Conservation (phyloP, 2,113 vertebrate genomes). For the Cercocebus atys region DNA sequence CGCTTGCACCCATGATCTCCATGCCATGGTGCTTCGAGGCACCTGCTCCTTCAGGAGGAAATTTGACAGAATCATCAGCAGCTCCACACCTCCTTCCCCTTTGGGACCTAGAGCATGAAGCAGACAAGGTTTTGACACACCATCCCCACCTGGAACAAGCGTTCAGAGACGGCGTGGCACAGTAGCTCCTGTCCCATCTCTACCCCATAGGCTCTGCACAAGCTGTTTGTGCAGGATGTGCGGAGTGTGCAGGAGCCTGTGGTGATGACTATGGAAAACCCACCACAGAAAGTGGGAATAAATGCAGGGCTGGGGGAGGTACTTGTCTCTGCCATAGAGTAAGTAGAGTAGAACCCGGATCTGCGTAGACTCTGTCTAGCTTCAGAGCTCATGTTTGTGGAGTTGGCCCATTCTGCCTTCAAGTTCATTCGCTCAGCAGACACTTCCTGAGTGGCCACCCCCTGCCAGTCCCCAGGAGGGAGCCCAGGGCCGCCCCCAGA, state of each 20-base stretch:
- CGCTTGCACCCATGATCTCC: neutral
- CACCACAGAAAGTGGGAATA: neutral
- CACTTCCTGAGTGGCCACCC: neutral
- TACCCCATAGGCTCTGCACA: neutral
- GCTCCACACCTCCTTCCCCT: neutral
- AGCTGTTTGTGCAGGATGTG: neutral
- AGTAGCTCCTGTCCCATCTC: neutral
- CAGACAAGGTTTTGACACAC: neutral
- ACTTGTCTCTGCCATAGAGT: neutral
- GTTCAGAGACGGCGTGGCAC: neutral
- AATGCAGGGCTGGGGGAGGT: neutral
- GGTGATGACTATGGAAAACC: neutral
- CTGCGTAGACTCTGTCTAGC: rapidly evolving
- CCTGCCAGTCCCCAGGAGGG: neutral
- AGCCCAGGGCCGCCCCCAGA: neutral
- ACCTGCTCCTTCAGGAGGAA: neutral
- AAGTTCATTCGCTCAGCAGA: neutral
- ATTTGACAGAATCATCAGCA: neutral
- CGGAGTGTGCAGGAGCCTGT: neutral
- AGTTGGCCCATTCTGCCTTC: neutral
- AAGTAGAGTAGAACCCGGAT: neutral
- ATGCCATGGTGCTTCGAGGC: neutral
- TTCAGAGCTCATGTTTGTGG: neutral
- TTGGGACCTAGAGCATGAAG: neutral
- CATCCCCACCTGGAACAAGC: neutral